Evolutionary conservation across 2,113 vertebrate species (phyloP).

Genomic region (Oryzias javanicus): DNA sequence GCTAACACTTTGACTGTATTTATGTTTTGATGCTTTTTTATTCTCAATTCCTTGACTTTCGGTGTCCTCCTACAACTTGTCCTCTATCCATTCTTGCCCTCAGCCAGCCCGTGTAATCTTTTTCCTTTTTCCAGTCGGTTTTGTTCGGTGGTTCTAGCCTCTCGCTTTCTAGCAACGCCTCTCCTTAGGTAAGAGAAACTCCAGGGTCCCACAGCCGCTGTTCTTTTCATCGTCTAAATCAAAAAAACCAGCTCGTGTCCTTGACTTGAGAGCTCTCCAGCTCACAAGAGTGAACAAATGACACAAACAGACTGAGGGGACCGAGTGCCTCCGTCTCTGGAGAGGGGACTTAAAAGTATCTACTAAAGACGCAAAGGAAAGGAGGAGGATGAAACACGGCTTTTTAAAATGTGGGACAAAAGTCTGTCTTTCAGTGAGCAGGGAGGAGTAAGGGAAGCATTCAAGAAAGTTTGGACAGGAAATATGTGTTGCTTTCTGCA

Average conservation of each 20-base stretch:
- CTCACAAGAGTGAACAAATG: constrained; percentile 34
- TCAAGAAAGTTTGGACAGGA: constrained; percentile 1
- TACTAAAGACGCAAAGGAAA: constrained; percentile 21
- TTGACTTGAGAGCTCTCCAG: constrained; percentile 59
- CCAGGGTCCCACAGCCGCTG: constrained; percentile 43
- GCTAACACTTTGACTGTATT: constrained; percentile 32
- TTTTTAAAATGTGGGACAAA: constrained; percentile 28
- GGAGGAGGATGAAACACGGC: constrained; percentile 19
- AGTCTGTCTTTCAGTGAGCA: constrained; percentile 14
- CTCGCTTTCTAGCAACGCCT: constrained; percentile 19
- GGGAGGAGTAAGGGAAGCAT: not conserved
- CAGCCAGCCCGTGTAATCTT: constrained; percentile 4
- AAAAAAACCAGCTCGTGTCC: constrained; percentile 59
- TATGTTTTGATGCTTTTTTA: constrained; percentile 32
- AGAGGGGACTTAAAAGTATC: constrained; percentile 54
- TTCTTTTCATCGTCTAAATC: constrained; percentile 68
- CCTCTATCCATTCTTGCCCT: constrained; percentile 18
- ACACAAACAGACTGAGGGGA: constrained; percentile 55
- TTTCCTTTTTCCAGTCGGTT: constrained; percentile 21
- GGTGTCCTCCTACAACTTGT: constrained; percentile 14
- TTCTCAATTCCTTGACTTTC: constrained; percentile 21
- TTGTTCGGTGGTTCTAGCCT: constrained; percentile 25
- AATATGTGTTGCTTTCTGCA: not conserved
- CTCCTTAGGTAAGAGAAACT: constrained; percentile 36
- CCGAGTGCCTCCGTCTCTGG: constrained; percentile 30